Evolutionary conservation across 2,888 invertebrate genomes (phyloP), one percentile per base, ranked within the genome.

Genomic region (Stenchaetothrips biformis): DNA sequence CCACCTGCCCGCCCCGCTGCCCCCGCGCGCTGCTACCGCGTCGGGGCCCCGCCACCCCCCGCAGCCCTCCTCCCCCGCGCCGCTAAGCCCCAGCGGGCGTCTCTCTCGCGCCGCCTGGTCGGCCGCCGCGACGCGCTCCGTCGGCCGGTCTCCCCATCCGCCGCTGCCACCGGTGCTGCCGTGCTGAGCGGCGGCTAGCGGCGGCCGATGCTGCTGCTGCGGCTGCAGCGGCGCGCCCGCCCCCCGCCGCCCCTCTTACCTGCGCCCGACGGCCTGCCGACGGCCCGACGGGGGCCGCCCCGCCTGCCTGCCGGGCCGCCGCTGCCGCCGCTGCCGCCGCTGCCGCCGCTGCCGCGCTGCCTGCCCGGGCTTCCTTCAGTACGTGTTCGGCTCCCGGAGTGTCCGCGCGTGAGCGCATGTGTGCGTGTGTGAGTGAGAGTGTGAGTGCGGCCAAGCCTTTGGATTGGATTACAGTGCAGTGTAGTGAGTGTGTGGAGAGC

Each of bases 51-150:
- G 37, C 37, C 37, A 4, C 37, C 37, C 37, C 37, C 37, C 37
- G 37, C 37, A 1, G 37, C 37, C 37, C 37, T 4, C 37, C 37
- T 80, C 48, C 81, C 82, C 62, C 82, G 81, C 27, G 18, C 79
- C 80, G 78, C 79, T 77, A 77, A 80, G 48, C 80, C 53, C 47
- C 79, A 79, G 37, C 11, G 16, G 25, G 18, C 7, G 47, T 37
- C 16, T 48, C 3, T 21, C 27, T 37, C 18, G 62, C 67, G 53
- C 18, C 78, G 82, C 83, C 82, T 83, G 83, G 79, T 82, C 83
- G 27, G 83, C 81, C 74, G 82, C 78, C 13, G 82, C 59, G 67
- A 82, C 82, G 79, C 83, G 80, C 77, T 82, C 81, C 49, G 83
- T 82, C 27, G 82, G 82, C 78, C 82, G 79, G 48, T 83, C 83